Base-by-base conservation (phyloP, 2,888 invertebrate species). In the Atrina japonica region DNA sequence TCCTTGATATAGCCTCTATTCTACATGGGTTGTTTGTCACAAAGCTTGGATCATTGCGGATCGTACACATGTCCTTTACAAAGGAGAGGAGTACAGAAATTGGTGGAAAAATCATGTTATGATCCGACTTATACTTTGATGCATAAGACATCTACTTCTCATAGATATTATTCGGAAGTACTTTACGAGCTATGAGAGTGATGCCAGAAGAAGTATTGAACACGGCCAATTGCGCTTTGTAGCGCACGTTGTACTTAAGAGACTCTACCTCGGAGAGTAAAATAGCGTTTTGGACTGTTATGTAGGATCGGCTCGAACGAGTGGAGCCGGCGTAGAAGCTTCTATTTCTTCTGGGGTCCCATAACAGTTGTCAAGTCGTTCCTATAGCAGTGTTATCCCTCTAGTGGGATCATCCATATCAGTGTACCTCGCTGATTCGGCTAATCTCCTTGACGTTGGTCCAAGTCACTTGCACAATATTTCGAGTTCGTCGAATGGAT, bases 31-130 rank as follows among this genome's bases (percentile, higher is more conserved):
- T 47, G 16, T 16, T 7, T 14, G 47, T 47, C 7, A 16, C 7
- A 21, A 47, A 47, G n/a, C 47, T 18, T 47, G 47, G 47, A 16
- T 47, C 47, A 16, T 47, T 47, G 7, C 47, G 47, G 47, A 47
- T 47, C 47, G 14, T 47, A 21, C 47, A 47, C 47, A 14, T 7
- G 21, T 47, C 41, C 41, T 16, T 41, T 41, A 41, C 1, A 41
- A 41, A 41, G 14, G 41, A 41, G 11, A 41, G 16, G 41, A 41
- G 16, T 41, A 16, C 41, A 21, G 47, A 16, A 47, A 14, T 7
- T 47, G 47, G 47, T 47, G 47, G 47, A 47, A 47, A 47, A 21
- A 16, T 21, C 47, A 47, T 47, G 16, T 47, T n/a, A 47, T 47
- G 47, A 7, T 47, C 47, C 21, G 16, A 7, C 16, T 47, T 47